Conservation (phyloP, 2,113 vertebrate genomes). For the Microcebus lehilahytsara region DNA sequence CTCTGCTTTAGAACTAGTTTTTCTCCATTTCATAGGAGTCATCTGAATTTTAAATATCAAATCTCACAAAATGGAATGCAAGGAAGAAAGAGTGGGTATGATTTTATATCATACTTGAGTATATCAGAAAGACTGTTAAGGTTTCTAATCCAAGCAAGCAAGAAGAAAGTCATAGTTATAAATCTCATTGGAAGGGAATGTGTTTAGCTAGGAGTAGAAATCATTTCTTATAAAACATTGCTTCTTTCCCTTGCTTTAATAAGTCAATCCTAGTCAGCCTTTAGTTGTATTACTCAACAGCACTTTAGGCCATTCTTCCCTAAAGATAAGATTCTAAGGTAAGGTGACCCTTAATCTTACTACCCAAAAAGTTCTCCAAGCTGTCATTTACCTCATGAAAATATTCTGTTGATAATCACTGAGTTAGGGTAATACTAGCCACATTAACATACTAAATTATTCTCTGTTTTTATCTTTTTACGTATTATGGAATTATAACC, state of each 20-base stretch:
- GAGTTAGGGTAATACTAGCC: neutral
- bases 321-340: neutral
- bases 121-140: neutral
- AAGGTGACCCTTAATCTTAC: neutral
- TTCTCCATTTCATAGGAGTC: neutral
- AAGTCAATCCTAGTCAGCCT: neutral
- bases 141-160: neutral
- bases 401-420: neutral
- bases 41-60: neutral
- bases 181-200: neutral
- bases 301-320: neutral
- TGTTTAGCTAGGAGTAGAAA: neutral
- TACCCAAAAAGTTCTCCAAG: neutral
- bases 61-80: neutral
- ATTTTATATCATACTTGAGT: neutral
- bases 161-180: neutral
- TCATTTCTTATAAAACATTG: neutral
- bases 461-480: neutral
- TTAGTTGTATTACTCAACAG: neutral
- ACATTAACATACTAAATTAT: neutral
- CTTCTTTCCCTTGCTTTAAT: neutral
- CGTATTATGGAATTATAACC: neutral
- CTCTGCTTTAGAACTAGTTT: neutral
- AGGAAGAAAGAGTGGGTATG: neutral
- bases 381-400: neutral